These are phyloP conservation scores for Schizothorax lantsangensis DNA, from an alignment of 2,797 vertebrate genomes.

Conservation along the genomic window DNA sequence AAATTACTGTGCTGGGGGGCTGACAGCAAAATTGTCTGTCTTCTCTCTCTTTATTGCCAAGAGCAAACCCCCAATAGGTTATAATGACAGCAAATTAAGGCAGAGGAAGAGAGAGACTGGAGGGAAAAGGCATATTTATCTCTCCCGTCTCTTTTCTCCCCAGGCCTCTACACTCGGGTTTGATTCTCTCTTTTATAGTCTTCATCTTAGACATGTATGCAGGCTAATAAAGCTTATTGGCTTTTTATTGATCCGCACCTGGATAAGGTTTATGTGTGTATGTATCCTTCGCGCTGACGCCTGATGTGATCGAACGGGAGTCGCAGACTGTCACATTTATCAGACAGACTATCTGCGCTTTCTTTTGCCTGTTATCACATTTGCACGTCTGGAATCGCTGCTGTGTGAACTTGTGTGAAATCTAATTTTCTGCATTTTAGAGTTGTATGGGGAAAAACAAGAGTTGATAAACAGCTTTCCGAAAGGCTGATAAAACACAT, in stretches of 20 bases:
- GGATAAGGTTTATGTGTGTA: constrained; percentile 60
- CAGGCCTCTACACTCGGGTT: constrained; percentile 16
- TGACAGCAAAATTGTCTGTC: constrained; percentile 72
- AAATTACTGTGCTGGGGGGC: constrained; percentile 71
- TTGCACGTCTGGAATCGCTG: constrained; percentile 43
- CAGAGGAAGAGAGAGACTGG: constrained; percentile 59
- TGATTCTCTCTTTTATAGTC: constrained; percentile 43
- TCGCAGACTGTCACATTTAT: constrained; percentile 60
- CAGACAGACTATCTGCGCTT: constrained; percentile 52
- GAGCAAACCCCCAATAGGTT: constrained; percentile 71
- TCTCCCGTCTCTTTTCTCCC: constrained; percentile 57
- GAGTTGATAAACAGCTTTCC: constrained; percentile 58
- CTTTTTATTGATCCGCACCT: constrained; percentile 61
- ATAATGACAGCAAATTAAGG: constrained; percentile 76
- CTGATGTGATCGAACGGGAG: constrained; percentile 53
- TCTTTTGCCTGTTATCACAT: constrained; percentile 35
- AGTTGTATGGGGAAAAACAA: constrained; percentile 43
- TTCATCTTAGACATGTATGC: constrained; percentile 62
- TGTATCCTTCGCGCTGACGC: constrained; percentile 52
- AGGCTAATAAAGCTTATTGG: constrained; percentile 61
- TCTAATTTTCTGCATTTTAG: constrained; percentile 65
- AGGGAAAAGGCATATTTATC: constrained; percentile 60
- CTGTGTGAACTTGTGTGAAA: constrained; percentile 57
- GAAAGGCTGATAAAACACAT: constrained; percentile 48
- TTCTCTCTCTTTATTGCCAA: constrained; percentile 73